Evolutionary conservation across 1,140 invertebrate genomes (phyloP), one percentile per base, ranked within the genome.

Genomic region (Agrilus planipennis): DNA sequence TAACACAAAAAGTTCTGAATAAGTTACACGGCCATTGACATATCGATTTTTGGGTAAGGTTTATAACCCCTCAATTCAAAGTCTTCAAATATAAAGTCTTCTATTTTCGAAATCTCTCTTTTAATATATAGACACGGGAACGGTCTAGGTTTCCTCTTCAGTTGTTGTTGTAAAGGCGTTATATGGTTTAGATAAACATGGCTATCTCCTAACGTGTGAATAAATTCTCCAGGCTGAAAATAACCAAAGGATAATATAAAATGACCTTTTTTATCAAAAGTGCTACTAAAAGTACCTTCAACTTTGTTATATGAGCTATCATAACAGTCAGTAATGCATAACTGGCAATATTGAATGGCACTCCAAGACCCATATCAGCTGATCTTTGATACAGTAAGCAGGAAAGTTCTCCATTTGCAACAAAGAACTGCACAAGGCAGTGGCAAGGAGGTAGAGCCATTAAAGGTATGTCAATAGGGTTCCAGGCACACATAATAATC

Each of bases 401-500:
- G 3, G 87, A 94, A 0, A 89, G 58, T 53, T 81, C 69, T 10
- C 79, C 82, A 64, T 89, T 72, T 0, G 75, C 71, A 1, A 99
- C 94, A 70, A 88, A 93, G 67, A 99, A 99, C 62, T 99, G 94
- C 1, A 79, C 82, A 4, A 99, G 64, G 57, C 84, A 88, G 64
- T 99, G 95, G 58, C 95, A 99, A 0, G 95, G 95, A 10, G 95
- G 95, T 16, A 99, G 66, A 5, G 91, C 94, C 95, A 99, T 99
- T 62, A 82, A 68, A 3, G 76, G 72, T 18, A 99, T 54, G 65
- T 97, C 91, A 35, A 71, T 47, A 5, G 91, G 84, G 70, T 98
- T 99, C 95, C 95, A 99, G 2, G 95, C 85, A 48, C 78, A 81
- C 76, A 99, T 82, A 35, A 99, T 79, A 42, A 97, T 92, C 39